A percentile compares a stretch with the other conserved stretches of the same genome.
These are phyloP conservation scores for Aproaerema taeniolella DNA, from an alignment of 2,888 invertebrate genomes.

Conservation along the genomic window DNA sequence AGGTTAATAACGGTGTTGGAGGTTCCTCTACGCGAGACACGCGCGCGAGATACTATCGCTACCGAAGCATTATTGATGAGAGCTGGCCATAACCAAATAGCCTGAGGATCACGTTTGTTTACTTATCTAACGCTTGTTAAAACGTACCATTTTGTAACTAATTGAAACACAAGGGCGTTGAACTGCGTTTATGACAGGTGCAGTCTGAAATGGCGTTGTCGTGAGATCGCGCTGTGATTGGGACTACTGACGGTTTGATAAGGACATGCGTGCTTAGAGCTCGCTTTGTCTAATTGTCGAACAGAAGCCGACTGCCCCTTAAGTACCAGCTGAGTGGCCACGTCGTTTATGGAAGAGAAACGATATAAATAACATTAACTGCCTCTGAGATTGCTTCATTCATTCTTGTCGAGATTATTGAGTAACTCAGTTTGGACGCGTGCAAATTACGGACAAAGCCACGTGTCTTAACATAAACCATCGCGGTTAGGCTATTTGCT, in stretches of 20 bases:
- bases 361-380: slow-evolving; percentile 60
- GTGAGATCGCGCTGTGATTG: slow-evolving; percentile 69
- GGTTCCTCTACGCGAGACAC: slow-evolving; percentile 64
- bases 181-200: slow-evolving; percentile 69
- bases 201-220: slow-evolving; percentile 66
- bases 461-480: slow-evolving; percentile 47
- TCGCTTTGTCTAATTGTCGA: slow-evolving; percentile 56
- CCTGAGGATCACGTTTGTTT: slow-evolving; percentile 70
- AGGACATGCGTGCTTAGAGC: slow-evolving; percentile 41
- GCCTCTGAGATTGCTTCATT: slow-evolving; percentile 65
- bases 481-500: slow-evolving; percentile 33
- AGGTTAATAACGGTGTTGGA: slow-evolving; percentile 74
- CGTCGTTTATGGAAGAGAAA: slow-evolving; percentile 63
- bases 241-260: slow-evolving; percentile 58
- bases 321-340: slow-evolving; percentile 45
- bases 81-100: slow-evolving; percentile 69
- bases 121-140: slow-evolving; percentile 61
- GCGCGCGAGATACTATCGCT: slow-evolving; percentile 70
- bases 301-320: slow-evolving; percentile 62
- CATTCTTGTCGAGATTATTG: slow-evolving; percentile 61
- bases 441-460: slow-evolving; percentile 53
- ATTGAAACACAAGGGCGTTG: slow-evolving; percentile 58
- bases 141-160: slow-evolving; percentile 54
- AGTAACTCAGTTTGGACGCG: slow-evolving; percentile 44
- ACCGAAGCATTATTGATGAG: slow-evolving; percentile 72